phyloP scores from a whole-genome alignment of 2,113 vertebrate species.

The Corvus hawaiiensis region DNA sequence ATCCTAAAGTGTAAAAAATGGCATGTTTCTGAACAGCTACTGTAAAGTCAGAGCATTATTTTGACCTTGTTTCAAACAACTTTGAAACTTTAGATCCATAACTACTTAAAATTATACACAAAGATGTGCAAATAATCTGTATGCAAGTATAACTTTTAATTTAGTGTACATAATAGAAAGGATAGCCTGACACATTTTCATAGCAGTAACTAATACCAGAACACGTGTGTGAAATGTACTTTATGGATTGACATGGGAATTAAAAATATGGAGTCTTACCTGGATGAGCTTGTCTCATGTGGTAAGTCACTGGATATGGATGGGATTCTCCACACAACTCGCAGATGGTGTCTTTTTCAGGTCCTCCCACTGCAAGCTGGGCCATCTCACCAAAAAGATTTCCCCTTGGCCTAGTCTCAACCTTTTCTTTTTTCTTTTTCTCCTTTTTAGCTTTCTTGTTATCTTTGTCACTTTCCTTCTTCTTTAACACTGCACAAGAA shows the following conservation, averaged over 20 bases:
- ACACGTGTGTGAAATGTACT: fast-evolving
- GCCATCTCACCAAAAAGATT: constrained; percentile 99
- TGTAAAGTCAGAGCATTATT: background rate
- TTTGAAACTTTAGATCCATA: background rate
- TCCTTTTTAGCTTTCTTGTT: constrained; percentile 94
- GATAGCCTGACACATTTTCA: background rate
- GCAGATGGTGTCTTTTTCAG: constrained; percentile 97
- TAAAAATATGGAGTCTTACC: constrained; percentile 67
- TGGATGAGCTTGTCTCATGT: constrained; percentile 98
- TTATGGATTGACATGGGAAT: background rate
- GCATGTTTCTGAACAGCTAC: background rate
- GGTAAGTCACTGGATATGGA: constrained; percentile 97
- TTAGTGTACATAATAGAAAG: background rate
- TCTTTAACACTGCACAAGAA: constrained; percentile 94
- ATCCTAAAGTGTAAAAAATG: background rate
- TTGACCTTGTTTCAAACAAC: background rate
- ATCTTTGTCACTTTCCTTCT: constrained; percentile 96
- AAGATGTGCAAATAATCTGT: background rate
- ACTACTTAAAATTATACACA: background rate
- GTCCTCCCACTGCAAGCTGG: constrained; percentile 94
- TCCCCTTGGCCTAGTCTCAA: constrained; percentile 90
- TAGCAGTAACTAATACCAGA: background rate
- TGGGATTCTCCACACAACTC: constrained; percentile 97
- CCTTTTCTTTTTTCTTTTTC: constrained; percentile 97
- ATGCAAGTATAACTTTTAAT: background rate